Evolutionary conservation across 2,888 invertebrate species (phyloP).

Genomic region (Caradrina kadenii): DNA sequence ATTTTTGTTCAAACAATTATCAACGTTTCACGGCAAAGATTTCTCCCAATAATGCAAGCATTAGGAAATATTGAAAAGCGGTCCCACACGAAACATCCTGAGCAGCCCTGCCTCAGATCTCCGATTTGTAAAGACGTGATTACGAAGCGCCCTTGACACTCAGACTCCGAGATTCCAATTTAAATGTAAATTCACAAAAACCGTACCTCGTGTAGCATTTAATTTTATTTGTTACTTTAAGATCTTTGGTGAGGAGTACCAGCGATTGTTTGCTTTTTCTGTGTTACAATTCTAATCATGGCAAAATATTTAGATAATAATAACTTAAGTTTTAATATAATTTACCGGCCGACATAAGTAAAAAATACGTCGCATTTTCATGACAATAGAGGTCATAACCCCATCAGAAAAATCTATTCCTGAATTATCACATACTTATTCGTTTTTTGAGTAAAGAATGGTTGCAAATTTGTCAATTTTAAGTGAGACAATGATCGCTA

Average conservation of each 20-base stretch:
- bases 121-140: slow-evolving; percentile 57
- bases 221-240: slow-evolving; percentile 44
- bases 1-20: too few relatives aligned
- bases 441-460: too few relatives aligned
- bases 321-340: too few relatives aligned
- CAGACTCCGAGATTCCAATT: slow-evolving; percentile 49
- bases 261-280: too few relatives aligned
- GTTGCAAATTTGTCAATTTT: too few relatives aligned
- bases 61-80: neutral
- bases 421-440: too few relatives aligned
- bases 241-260: neutral
- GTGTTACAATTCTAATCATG: neutral
- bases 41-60: too few relatives aligned
- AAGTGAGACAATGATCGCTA: too few relatives aligned
- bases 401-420: too few relatives aligned
- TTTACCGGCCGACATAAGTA: neutral
- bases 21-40: too few relatives aligned
- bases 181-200: slow-evolving; percentile 55
- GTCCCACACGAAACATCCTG: neutral
- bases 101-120: slow-evolving; percentile 37
- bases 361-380: neutral
- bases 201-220: slow-evolving; percentile 38
- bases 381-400: too few relatives aligned
- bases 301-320: neutral
- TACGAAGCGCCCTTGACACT: slow-evolving; percentile 53